A percentile compares a stretch with the other conserved stretches of the same genome.
phyloP scores from a whole-genome alignment of 2,113 vertebrate genomes.

The Sterrhoptilus dennistouni region DNA sequence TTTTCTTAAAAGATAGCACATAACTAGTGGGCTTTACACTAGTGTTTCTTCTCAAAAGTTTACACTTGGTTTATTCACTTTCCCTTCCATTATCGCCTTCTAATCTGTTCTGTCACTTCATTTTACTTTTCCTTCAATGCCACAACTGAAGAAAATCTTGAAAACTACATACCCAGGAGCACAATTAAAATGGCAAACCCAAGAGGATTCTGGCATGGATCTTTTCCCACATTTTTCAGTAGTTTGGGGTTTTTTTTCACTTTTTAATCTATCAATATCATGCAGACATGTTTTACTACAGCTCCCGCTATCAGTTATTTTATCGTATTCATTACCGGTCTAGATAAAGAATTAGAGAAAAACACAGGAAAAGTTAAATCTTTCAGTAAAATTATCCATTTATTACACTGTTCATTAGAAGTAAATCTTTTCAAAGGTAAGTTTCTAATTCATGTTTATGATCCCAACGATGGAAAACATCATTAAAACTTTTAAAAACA shows the following conservation, averaged over 20 bases:
- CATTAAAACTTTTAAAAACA: not conserved
- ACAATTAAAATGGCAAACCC: conserved; percentile 62
- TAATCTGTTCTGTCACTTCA: conserved; percentile 68
- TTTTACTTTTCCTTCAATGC: conserved; percentile 70
- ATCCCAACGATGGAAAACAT: not conserved
- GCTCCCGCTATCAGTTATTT: conserved; percentile 7
- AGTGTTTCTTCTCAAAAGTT: conserved; percentile 59
- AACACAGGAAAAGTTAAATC: not conserved
- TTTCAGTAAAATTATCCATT: conserved; percentile 11
- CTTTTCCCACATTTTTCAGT: conserved; percentile 37
- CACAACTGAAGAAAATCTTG: conserved; percentile 63
- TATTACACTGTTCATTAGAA: not conserved
- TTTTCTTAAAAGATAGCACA: not conserved
- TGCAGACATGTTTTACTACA: conserved; percentile 8
- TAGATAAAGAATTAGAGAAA: conserved; percentile 25
- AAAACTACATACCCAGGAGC: conserved; percentile 46
- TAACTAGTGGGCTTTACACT: conserved; percentile 14
- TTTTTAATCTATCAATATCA: not conserved
- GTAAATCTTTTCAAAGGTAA: conserved; percentile 27
- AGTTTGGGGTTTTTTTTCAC: not conserved
- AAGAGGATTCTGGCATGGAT: conserved; percentile 32
- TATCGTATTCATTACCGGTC: not conserved
- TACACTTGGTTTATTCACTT: conserved; percentile 68
- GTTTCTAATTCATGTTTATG: not conserved
- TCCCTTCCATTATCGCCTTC: conserved; percentile 60